phyloP scores from a whole-genome alignment of 2,113 vertebrate genomes.

The Macquaria ambigua region DNA sequence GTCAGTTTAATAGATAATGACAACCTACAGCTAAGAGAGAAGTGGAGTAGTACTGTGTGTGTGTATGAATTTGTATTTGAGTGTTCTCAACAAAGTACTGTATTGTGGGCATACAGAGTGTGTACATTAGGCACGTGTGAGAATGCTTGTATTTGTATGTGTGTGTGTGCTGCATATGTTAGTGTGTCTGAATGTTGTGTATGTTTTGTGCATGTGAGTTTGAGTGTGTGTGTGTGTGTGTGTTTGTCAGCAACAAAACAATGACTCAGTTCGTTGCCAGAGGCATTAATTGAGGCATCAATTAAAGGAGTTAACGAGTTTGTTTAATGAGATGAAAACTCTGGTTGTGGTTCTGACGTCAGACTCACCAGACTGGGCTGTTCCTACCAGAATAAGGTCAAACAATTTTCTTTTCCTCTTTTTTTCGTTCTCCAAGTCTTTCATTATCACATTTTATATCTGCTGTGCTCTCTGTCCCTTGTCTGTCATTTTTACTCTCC shows the following conservation, averaged over 20 bases:
- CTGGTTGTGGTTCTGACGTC: constrained; percentile 68
- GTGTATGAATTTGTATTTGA: background rate
- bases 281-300: constrained; percentile 76
- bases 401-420: constrained; percentile 2
- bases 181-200: background rate
- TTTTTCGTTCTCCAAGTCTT: background rate
- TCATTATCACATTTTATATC: background rate
- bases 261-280: constrained; percentile 69
- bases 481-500: background rate
- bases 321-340: constrained; percentile 82
- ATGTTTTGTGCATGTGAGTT: constrained; percentile 33
- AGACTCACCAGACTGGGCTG: constrained; percentile 54
- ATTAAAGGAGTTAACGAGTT: constrained; percentile 81
- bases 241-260: constrained; percentile 57
- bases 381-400: constrained; percentile 60
- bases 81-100: background rate
- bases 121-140: background rate
- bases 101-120: background rate
- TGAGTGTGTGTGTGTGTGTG: constrained; percentile 39
- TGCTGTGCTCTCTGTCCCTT: background rate
- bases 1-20: constrained; percentile 29
- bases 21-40: background rate
- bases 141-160: background rate
- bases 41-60: background rate
- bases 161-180: background rate